Conservation (phyloP, 2,113 vertebrate species). For the Corvus moneduloides region DNA sequence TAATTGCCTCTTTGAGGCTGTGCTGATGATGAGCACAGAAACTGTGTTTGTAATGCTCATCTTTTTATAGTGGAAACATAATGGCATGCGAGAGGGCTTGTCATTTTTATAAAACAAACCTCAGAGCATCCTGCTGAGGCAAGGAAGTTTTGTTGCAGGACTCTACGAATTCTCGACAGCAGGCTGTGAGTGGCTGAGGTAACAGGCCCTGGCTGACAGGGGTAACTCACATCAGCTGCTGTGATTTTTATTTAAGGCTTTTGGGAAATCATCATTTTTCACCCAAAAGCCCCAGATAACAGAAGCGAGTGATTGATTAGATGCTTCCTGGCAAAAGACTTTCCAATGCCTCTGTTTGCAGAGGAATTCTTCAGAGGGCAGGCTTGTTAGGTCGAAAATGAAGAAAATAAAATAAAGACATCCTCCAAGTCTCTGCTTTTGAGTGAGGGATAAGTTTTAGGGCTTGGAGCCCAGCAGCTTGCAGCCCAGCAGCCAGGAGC, state of each 20-base stretch:
- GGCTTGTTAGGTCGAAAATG: neutral
- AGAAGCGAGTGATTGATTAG: neutral
- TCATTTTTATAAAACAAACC: neutral
- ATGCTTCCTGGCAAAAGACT: neutral
- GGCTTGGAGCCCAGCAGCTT: neutral
- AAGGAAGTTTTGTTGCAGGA: neutral
- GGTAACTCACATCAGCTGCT: neutral
- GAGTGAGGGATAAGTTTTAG: neutral
- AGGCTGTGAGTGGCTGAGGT: neutral
- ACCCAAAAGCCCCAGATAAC: neutral
- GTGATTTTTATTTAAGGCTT: neutral
- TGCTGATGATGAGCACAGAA: neutral
- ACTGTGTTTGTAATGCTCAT: neutral
- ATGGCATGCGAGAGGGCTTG: accelerated
- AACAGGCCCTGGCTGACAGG: neutral
- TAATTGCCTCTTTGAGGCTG: neutral
- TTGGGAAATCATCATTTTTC: neutral
- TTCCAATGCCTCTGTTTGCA: neutral
- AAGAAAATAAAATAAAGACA: neutral
- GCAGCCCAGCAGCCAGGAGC: neutral
- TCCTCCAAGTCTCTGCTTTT: neutral
- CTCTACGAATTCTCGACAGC: neutral
- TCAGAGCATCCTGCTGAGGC: neutral
- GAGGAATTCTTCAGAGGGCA: neutral
- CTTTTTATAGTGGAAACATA: neutral